Evolutionary conservation across 2,888 invertebrate genomes (phyloP), one percentile per base, ranked within the genome.

Genomic region (Diloba caeruleocephala): DNA sequence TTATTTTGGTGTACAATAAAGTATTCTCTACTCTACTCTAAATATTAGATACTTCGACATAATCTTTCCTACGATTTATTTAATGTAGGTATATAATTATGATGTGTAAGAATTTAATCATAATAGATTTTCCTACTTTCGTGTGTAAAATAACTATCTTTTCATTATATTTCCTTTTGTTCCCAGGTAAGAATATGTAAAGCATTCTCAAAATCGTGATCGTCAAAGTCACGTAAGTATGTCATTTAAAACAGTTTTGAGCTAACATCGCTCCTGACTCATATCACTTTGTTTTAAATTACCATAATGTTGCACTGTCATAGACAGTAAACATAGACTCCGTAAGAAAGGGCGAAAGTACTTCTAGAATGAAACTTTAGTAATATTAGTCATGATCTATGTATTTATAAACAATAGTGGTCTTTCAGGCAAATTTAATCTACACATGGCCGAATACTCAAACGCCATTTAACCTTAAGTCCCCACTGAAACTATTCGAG

Each of bases 181-280:
- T 63, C 19, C 37, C 57, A 69, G 54, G 70, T 69, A 59, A 69
- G 48, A 12, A 42, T 33, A 31, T 4, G 25, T 12, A 38, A 14
- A 31, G 9, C 15, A 32, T 59, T 67, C 60, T 69, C 60, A 43
- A 43, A 65, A 59, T 41, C 64, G 15, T 42, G 43, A 28, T 26
- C 8, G 29, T 3, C 15, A 1, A 23, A 37, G 23, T 42, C 28
- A 17, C 36, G 32, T 23, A 32, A 46, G 37, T 46, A 26, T 42
- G 56, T 62, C 39, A 62, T 9, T 25, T 21, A 55, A 62, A 17
- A n/a, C 45, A 9, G 10, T 5, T 12, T 7, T 31, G 53, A 41
- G 54, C 1, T 26, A 29, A 28, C 13, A 9, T 21, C 3, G 12
- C 7, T 31, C 1, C 25, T 43, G 33, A 44, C 43, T 51, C 43